Base-by-base conservation (phyloP, 2,888 invertebrate genomes). In the Calameuta idolon region DNA sequence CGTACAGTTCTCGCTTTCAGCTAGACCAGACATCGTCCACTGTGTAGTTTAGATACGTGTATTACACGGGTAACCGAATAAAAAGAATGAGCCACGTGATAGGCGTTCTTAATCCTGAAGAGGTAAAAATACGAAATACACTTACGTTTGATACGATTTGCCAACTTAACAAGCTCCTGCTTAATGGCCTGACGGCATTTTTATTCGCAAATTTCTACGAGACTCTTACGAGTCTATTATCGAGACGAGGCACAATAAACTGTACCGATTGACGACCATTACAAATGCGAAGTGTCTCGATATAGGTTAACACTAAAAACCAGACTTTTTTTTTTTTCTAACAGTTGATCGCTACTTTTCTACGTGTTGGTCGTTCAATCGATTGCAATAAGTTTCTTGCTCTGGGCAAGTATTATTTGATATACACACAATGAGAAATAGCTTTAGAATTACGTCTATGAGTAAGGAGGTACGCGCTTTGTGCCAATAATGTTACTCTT, bases 171-270 rank as follows among this genome's bases (percentile, higher is more conserved):
- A 55, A 55, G 9, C 23, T 55, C 33, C 76, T 68, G 78, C 71
- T 80, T 82, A 80, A 81, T 80, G 75, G 78, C 78, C 79, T 79
- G 83, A 81, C 79, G 82, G 78, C 80, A 79, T 79, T 83, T 82
- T 81, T 80, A 82, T 79, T 75, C 75, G 83, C 83, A 79, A 81
- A 81, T 80, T 77, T 76, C 77, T 83, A 85, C 84, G 82, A 85
- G 84, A 69, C 81, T 76, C 80, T 40, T 55, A 55, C 23, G 55
- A 5, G 80, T 78, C 84, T 74, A 80, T 81, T 79, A 79, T 79
- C 69, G 73, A 37, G 55, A 77, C 79, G 80, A 77, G 79, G 80
- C 76, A 76, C 74, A 79, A 79, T 84, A 85, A 85, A 82, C 80
- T 82, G 79, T 82, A 79, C 74, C 84, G 77, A 85, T 85, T 83